Conservation (phyloP, 2,797 vertebrate species). For the Leptodactylus fallax region DNA sequence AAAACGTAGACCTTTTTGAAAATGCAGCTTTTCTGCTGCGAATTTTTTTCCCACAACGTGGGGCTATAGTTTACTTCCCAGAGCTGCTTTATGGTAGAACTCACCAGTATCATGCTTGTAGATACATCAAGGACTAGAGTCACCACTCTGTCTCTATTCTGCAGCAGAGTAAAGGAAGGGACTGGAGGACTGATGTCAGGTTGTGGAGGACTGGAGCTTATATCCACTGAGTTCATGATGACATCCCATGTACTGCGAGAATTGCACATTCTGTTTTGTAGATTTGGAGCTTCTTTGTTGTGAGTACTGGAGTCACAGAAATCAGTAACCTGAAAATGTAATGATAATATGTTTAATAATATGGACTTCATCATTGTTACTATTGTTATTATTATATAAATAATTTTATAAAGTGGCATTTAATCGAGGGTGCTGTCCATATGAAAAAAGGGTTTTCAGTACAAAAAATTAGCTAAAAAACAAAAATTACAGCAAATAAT, state of each 20-base stretch:
- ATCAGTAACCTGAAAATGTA: conserved; percentile 69
- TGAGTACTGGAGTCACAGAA: conserved; percentile 76
- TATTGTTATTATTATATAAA: too few species aligned
- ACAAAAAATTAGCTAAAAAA: too few species aligned
- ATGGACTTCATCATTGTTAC: not conserved
- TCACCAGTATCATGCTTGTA: conserved; percentile 72
- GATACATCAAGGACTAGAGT: conserved; percentile 78
- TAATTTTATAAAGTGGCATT: too few species aligned
- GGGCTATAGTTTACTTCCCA: not conserved
- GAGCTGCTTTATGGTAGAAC: conserved; percentile 9
- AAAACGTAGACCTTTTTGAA: too few species aligned
- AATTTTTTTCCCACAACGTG: too few species aligned
- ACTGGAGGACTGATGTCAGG: conserved; percentile 52
- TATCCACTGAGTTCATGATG: conserved; percentile 74
- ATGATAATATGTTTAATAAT: not conserved
- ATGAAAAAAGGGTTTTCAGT: too few species aligned
- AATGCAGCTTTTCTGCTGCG: too few species aligned
- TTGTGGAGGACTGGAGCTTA: conserved; percentile 63
- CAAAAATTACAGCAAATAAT: too few species aligned
- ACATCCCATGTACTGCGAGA: conserved; percentile 74
- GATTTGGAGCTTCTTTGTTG: conserved; percentile 76
- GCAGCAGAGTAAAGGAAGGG: conserved; percentile 71
- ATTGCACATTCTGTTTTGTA: conserved; percentile 76
- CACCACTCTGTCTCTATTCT: conserved; percentile 69
- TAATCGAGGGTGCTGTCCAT: too few species aligned